Evolutionary conservation across 2,888 invertebrate species (phyloP).

Genomic region (Sphaeridia pumilis): DNA sequence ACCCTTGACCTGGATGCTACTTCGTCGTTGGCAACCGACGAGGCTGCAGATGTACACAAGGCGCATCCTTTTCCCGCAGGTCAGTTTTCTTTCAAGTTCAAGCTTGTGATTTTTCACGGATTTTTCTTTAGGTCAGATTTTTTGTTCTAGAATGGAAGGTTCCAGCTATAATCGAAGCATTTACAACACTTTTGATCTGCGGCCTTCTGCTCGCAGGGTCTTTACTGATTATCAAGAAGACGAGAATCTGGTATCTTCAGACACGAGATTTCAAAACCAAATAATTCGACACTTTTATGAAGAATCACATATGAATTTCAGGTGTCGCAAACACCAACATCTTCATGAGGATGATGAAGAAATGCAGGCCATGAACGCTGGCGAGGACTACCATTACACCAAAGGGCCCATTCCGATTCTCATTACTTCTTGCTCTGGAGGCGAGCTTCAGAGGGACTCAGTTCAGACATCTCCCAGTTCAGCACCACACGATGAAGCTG

Average conservation of each 20-base stretch:
- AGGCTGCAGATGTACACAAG: too few species aligned
- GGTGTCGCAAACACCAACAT: background rate
- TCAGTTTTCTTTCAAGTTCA: too few species aligned
- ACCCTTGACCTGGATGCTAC: too few species aligned
- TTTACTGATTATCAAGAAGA: conserved; percentile 4
- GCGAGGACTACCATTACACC: background rate
- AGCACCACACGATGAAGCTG: background rate
- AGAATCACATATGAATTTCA: background rate
- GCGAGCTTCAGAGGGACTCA: too few species aligned
- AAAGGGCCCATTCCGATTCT: background rate
- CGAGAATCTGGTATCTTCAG: conserved; percentile 1
- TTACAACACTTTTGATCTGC: background rate
- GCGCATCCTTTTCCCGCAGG: too few species aligned
- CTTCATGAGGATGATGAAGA: background rate
- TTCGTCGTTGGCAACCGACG: too few species aligned
- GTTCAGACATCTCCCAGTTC: background rate
- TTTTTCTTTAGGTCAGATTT: too few species aligned
- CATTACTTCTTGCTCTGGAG: background rate
- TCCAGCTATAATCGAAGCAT: conserved; percentile 6
- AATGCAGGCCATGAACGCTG: conserved; percentile 1
- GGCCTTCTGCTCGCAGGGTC: conserved; percentile 3
- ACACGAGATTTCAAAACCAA: too few species aligned
- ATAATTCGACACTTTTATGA: background rate
- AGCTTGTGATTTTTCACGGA: too few species aligned
- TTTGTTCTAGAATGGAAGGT: background rate